A percentile compares a stretch with the other conserved stretches of the same genome.
Evolutionary conservation across 2,797 vertebrate genomes (phyloP).

Genomic region (Euthynnus affinis): DNA sequence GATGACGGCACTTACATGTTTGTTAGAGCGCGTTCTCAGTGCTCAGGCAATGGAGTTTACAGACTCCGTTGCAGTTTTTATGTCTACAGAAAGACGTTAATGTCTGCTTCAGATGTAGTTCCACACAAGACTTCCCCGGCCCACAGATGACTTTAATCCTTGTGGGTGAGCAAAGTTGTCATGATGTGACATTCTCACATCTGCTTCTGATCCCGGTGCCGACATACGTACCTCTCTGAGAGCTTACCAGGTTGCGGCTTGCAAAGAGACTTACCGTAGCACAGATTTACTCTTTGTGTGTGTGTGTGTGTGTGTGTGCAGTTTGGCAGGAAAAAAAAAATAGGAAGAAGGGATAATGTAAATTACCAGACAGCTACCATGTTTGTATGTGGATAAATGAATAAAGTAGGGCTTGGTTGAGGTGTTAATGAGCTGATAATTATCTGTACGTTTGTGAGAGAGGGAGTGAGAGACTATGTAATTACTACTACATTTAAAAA

Average conservation of each 20-base stretch:
- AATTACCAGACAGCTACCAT: constrained; percentile 34
- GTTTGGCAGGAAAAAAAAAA: not conserved
- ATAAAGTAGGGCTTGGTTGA: constrained; percentile 46
- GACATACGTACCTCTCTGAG: not conserved
- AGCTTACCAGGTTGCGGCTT: not conserved
- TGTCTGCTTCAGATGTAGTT: constrained; percentile 1
- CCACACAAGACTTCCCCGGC: not conserved
- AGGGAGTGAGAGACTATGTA: constrained; percentile 53
- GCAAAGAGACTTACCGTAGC: not conserved
- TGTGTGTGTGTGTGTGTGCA: constrained; percentile 3
- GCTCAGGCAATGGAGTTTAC: constrained; percentile 27
- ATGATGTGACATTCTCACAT: constrained; percentile 5
- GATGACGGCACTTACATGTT: constrained; percentile 61
- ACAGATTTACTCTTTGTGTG: constrained; percentile 1
- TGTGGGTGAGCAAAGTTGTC: constrained; percentile 8
- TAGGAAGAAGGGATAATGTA: constrained; percentile 13
- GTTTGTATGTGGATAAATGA: constrained; percentile 44
- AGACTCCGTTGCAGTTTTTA: constrained; percentile 31
- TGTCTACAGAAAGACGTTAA: not conserved
- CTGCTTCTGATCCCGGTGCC: constrained; percentile 1
- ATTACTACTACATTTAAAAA: constrained; percentile 60
- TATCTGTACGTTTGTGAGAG: constrained; percentile 52
- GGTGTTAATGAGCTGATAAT: constrained; percentile 74
- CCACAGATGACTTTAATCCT: constrained; percentile 2
- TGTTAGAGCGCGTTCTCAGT: constrained; percentile 39